phyloP scores from a whole-genome alignment of 2,113 vertebrate genomes.

The Thermophis baileyi region DNA sequence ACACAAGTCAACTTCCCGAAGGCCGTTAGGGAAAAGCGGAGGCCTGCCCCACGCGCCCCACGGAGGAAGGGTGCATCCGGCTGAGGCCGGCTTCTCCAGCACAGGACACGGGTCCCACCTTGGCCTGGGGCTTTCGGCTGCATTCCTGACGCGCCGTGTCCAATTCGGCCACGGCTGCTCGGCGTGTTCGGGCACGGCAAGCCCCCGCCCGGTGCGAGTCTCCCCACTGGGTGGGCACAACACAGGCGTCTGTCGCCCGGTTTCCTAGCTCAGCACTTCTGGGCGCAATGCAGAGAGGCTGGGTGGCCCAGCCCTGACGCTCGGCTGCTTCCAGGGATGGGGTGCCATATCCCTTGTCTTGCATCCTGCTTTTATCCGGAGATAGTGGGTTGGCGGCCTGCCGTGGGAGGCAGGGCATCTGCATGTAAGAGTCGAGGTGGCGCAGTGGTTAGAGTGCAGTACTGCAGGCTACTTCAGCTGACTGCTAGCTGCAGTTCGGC shows the following conservation, averaged over 20 bases:
- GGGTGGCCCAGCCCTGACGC: neutral
- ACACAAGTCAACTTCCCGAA: too few relatives aligned
- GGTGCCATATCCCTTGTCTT: neutral
- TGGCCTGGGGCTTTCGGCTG: neutral
- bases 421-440: too few relatives aligned
- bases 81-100: neutral
- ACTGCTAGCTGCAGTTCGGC: too few relatives aligned
- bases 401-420: neutral
- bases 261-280: neutral
- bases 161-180: neutral
- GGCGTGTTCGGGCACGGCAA: neutral
- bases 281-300: neutral
- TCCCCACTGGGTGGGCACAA: neutral
- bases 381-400: neutral
- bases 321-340: neutral
- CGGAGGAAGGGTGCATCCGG: neutral
- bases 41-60: neutral
- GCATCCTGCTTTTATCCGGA: neutral
- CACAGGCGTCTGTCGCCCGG: too few relatives aligned
- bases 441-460: too few relatives aligned
- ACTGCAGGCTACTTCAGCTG: too few relatives aligned
- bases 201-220: neutral
- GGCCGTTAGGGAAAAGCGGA: neutral
- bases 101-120: neutral
- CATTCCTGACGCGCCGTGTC: neutral